A percentile compares a stretch with the other conserved stretches of the same genome.
Evolutionary conservation across 2,797 vertebrate species (phyloP).

Genomic region (Tachyglossus aculeatus): DNA sequence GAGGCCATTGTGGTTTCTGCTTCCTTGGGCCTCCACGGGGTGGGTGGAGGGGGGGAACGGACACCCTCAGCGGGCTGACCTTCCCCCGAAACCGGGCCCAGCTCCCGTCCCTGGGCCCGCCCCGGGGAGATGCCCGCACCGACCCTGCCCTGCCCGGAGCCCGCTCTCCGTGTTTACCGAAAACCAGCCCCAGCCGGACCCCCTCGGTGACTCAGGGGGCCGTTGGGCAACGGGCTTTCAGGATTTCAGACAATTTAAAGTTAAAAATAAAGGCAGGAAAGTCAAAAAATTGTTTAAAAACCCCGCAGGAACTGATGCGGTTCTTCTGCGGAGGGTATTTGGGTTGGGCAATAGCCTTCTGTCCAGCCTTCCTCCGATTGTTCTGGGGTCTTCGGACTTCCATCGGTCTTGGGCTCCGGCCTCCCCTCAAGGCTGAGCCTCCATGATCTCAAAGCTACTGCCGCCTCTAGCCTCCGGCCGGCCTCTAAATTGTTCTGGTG

Average conservation of each 20-base stretch:
- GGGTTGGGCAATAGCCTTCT: not conserved
- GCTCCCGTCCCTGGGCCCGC: constrained; percentile 5
- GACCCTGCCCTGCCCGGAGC: constrained; percentile 20
- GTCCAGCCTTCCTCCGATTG: no score
- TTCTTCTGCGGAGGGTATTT: not conserved
- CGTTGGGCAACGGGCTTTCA: constrained; percentile 40
- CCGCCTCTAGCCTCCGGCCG: no score
- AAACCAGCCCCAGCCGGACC: constrained; percentile 31
- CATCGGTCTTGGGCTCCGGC: no score
- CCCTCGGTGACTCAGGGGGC: not conserved
- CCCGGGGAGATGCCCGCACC: constrained; percentile 4
- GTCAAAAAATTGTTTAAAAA: no score
- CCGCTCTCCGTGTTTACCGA: constrained; percentile 26
- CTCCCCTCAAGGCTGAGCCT: no score
- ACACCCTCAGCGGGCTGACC: constrained; percentile 39
- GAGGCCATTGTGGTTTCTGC: not conserved
- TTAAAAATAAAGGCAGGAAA: not conserved
- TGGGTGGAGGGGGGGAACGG: constrained; percentile 41
- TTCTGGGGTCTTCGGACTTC: no score
- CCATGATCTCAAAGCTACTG: no score
- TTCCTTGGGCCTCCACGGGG: not conserved
- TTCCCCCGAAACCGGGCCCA: constrained; percentile 32
- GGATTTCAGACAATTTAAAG: not conserved
- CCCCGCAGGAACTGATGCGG: not conserved
- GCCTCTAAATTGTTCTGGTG: no score